phyloP scores from a whole-genome alignment of 2,888 invertebrate species.

The Latrodectus elegans region DNA sequence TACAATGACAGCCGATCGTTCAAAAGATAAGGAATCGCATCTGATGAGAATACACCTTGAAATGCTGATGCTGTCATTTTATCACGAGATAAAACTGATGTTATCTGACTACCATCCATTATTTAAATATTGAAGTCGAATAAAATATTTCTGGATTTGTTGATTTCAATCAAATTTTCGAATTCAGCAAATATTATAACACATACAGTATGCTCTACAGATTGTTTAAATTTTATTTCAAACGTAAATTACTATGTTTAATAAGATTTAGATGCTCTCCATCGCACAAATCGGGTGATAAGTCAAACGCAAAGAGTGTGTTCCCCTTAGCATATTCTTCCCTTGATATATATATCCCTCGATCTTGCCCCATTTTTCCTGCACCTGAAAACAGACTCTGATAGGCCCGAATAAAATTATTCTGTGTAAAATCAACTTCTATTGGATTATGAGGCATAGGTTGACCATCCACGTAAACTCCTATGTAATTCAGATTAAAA shows the following conservation, averaged over 20 bases:
- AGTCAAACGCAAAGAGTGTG: conserved; percentile 25
- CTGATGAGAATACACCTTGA: neutral
- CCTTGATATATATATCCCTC: conserved; percentile 19
- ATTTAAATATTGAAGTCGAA: conserved; percentile 1
- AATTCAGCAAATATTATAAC: conserved; percentile 7
- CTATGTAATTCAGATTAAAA: conserved; percentile 19
- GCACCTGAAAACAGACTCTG: conserved; percentile 71
- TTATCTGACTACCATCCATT: neutral
- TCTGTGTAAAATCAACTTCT: conserved; percentile 17
- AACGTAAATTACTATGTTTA: conserved; percentile 17
- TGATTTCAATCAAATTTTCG: conserved; percentile 19
- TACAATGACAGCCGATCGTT: neutral
- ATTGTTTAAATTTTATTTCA: conserved; percentile 21
- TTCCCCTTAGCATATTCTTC: conserved; percentile 16
- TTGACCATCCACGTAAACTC: conserved; percentile 39
- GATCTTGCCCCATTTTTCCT: conserved; percentile 54
- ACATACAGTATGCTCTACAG: conserved; percentile 3
- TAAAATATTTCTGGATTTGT: conserved; percentile 4
- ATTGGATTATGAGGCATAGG: conserved; percentile 21
- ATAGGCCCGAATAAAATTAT: conserved; percentile 69
- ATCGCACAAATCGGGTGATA: conserved; percentile 25
- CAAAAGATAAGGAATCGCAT: neutral
- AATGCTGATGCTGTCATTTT: neutral
- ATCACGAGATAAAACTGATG: neutral
- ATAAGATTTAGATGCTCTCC: conserved; percentile 23